Evolutionary conservation across 2,888 invertebrate genomes (phyloP).

Genomic region (Drosophila multiciliata): DNA sequence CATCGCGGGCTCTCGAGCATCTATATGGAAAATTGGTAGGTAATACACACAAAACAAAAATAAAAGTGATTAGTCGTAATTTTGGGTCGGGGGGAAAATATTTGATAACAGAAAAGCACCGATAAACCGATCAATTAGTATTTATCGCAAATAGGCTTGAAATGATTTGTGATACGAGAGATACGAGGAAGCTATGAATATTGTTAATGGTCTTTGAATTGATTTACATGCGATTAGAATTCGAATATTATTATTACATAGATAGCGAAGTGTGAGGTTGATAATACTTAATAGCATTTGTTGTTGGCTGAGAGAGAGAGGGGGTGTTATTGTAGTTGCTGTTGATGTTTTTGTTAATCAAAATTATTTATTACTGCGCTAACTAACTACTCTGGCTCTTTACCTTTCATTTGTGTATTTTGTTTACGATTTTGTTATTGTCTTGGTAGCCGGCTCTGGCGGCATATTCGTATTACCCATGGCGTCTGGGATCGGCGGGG

Average conservation of each 20-base stretch:
- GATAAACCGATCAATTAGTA: constrained; percentile 40
- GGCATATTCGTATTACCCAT: constrained; percentile 29
- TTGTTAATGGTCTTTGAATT: constrained; percentile 39
- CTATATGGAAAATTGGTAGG: constrained; percentile 46
- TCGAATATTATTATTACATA: constrained; percentile 18
- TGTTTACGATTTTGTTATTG: constrained; percentile 28
- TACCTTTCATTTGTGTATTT: constrained; percentile 37
- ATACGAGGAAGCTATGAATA: not conserved
- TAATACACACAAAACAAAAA: not conserved
- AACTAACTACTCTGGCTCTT: constrained; percentile 10
- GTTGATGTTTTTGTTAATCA: constrained; percentile 40
- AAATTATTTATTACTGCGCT: constrained; percentile 2
- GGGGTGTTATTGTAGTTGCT: constrained; percentile 13
- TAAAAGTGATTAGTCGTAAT: constrained; percentile 30
- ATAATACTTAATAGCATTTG: constrained; percentile 30
- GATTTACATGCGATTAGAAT: constrained; percentile 54
- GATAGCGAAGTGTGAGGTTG: constrained; percentile 5
- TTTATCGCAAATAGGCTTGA: constrained; percentile 19
- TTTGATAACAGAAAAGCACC: constrained; percentile 44
- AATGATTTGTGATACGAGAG: constrained; percentile 18
- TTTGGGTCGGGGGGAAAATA: constrained; percentile 22
- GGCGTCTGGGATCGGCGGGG: not conserved
- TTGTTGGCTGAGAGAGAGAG: not conserved
- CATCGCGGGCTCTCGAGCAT: constrained; percentile 79
- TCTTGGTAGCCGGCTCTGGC: constrained; percentile 10